phyloP scores from a whole-genome alignment of 2,888 invertebrate species.

The Noctua pronuba region DNA sequence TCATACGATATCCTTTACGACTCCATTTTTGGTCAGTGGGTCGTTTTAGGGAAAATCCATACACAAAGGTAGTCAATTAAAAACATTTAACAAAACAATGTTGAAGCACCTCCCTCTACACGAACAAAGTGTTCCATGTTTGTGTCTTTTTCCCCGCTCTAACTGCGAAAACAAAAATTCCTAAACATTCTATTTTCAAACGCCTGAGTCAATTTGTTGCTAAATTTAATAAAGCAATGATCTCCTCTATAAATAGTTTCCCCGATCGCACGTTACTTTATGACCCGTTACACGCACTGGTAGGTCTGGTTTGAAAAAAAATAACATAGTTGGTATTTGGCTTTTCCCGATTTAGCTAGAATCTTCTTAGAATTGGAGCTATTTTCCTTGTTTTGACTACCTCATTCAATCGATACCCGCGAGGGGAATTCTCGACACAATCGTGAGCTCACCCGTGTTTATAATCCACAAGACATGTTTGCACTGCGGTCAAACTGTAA shows the following conservation, averaged over 20 bases:
- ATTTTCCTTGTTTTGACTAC: neutral
- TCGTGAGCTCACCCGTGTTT: neutral
- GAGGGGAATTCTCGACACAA: neutral
- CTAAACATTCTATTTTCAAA: neutral
- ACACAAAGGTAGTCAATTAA: neutral
- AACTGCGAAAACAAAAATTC: neutral
- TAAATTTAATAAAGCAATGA: conserved; percentile 19
- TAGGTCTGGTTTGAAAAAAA: neutral
- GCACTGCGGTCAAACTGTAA: conserved; percentile 19
- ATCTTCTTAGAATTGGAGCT: neutral
- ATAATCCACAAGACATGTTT: conserved; percentile 18
- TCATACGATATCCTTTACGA: too few relatives aligned
- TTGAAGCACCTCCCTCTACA: neutral
- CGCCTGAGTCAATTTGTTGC: neutral
- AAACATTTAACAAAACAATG: neutral
- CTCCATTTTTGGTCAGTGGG: neutral
- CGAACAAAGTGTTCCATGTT: neutral
- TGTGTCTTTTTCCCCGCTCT: neutral
- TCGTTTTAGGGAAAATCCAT: neutral
- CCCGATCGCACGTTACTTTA: neutral
- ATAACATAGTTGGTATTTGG: neutral
- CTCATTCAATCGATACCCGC: neutral
- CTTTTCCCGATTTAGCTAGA: neutral
- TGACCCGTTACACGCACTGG: neutral
- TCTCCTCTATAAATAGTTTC: conserved; percentile 18